These are phyloP conservation scores for Argyra leucocephala DNA, from an alignment of 2,888 invertebrate species.

Conservation along the genomic window DNA sequence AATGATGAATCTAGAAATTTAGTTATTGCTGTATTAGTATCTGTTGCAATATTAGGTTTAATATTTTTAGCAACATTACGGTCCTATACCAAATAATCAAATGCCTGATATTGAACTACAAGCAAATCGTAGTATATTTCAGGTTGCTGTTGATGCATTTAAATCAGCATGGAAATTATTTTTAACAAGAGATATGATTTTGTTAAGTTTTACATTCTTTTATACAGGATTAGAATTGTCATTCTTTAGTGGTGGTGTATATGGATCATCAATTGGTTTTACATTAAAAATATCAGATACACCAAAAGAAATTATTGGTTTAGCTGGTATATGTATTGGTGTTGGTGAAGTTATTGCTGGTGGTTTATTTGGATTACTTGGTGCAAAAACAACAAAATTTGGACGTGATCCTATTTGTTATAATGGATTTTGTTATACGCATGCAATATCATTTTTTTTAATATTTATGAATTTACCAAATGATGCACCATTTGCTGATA, in stretches of 20 bases:
- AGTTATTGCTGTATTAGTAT: constrained; percentile 72
- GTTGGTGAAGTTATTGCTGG: constrained; percentile 90
- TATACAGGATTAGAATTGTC: constrained; percentile 89
- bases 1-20: constrained; percentile 59
- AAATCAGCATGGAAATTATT: constrained; percentile 67
- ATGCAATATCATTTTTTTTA: constrained; percentile 70
- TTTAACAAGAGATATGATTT: constrained; percentile 70
- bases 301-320: constrained; percentile 77
- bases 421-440: constrained; percentile 77
- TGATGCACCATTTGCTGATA: constrained; percentile 63
- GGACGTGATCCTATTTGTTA: constrained; percentile 87
- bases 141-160: constrained; percentile 52
- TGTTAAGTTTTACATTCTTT: constrained; percentile 75
- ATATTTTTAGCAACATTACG: constrained; percentile 57
- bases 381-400: constrained; percentile 69
- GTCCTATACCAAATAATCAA: constrained; percentile 45
- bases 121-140: constrained; percentile 46
- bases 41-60: constrained; percentile 61
- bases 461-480: constrained; percentile 84
- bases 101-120: constrained; percentile 38
- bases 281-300: constrained; percentile 66
- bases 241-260: constrained; percentile 95
- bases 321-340: constrained; percentile 91
- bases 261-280: constrained; percentile 84
- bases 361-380: constrained; percentile 83